Conservation (phyloP, 1,140 invertebrate species). For the Amphibalanus amphitrite region DNA sequence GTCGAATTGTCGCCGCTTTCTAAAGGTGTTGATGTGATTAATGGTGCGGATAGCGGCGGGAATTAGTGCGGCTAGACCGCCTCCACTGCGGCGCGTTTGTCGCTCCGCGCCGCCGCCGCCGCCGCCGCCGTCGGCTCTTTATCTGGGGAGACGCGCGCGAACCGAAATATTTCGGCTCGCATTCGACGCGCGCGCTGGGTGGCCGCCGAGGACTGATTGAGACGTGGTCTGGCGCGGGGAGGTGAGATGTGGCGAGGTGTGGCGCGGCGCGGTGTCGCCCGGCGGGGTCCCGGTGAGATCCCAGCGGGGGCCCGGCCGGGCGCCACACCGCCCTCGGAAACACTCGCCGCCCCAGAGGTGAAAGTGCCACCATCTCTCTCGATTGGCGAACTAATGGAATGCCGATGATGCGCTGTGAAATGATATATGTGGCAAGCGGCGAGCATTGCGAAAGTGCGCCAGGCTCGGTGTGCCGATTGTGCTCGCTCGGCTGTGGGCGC, state of each 20-base stretch:
- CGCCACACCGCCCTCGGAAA: neutral
- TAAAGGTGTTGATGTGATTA: slow-evolving; percentile 1
- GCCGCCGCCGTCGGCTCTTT: neutral
- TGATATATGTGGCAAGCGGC: neutral
- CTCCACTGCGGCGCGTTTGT: too few species aligned
- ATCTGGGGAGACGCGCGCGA: neutral
- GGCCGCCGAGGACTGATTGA: neutral
- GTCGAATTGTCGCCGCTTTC: neutral
- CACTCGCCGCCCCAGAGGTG: neutral
- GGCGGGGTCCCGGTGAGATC: neutral
- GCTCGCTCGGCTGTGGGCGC: neutral
- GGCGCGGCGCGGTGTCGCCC: too few species aligned
- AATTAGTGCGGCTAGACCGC: neutral
- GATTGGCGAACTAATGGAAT: neutral
- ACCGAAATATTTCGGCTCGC: neutral
- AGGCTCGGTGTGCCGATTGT: neutral
- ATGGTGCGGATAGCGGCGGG: neutral
- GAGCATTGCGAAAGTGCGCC: neutral
- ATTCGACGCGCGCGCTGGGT: neutral
- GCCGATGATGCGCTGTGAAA: neutral
- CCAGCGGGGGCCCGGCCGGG: neutral
- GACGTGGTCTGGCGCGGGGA: too few species aligned
- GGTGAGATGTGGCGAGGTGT: too few species aligned
- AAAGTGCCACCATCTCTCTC: neutral
- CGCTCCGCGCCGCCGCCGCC: too few species aligned